Conservation (phyloP, 1,140 invertebrate genomes). For the Rhagoletis zephyria region DNA sequence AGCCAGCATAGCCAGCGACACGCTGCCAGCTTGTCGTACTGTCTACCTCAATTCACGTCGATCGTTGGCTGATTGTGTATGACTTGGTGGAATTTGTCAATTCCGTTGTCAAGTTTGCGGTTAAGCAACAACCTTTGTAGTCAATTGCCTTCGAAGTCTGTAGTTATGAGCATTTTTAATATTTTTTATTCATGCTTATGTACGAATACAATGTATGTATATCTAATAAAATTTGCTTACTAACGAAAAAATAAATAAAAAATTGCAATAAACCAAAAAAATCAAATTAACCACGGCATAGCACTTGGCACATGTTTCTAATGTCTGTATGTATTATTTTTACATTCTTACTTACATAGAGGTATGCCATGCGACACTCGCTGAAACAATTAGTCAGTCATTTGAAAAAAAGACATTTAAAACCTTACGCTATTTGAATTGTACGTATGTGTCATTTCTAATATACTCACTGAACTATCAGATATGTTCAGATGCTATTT, state of each 20-base stretch:
- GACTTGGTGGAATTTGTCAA: constrained; percentile 21
- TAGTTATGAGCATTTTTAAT: not conserved
- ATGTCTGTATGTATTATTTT: not conserved
- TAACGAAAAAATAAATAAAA: too few species aligned
- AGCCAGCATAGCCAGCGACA: not conserved
- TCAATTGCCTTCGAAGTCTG: not conserved
- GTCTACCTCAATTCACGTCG: constrained; percentile 15
- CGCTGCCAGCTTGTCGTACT: constrained; percentile 4
- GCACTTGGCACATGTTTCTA: not conserved
- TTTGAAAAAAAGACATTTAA: not conserved
- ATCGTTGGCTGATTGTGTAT: not conserved
- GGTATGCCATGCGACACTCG: not conserved
- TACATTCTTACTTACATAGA: not conserved
- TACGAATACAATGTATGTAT: too few species aligned
- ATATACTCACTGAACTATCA: too few species aligned
- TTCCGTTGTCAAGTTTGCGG: constrained; percentile 43
- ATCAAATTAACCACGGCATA: not conserved
- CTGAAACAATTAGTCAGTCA: constrained; percentile 26
- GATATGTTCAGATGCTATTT: too few species aligned
- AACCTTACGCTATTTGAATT: constrained; percentile 10
- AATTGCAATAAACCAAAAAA: not conserved
- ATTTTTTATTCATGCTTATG: too few species aligned
- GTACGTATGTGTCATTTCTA: not conserved
- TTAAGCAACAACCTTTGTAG: constrained; percentile 9
- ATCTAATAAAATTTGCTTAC: too few species aligned